A percentile compares a stretch with the other conserved stretches of the same genome.
These are phyloP conservation scores for Epinotia bilunana DNA, from an alignment of 2,888 invertebrate genomes.

Conservation along the genomic window DNA sequence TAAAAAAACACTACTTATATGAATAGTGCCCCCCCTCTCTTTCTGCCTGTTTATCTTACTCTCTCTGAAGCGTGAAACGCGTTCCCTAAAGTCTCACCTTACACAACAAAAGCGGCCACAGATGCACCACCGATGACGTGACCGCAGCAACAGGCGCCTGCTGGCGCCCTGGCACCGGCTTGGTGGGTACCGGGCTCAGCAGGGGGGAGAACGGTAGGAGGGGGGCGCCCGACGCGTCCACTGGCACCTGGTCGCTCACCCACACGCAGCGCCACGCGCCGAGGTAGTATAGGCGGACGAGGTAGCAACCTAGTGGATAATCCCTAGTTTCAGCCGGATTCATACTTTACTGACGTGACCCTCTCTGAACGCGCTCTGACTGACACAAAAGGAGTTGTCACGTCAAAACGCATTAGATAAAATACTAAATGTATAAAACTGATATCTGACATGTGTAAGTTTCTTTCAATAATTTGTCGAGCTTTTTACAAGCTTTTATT, in stretches of 20 bases:
- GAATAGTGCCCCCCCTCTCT: too few species aligned
- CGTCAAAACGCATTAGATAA: not conserved
- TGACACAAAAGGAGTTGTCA: too few species aligned
- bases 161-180: slow-evolving; percentile 47
- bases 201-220: slow-evolving; percentile 75
- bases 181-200: slow-evolving; percentile 52
- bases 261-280: slow-evolving; percentile 79
- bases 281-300: slow-evolving; percentile 73
- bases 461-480: too few species aligned
- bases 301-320: slow-evolving; percentile 69
- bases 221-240: slow-evolving; percentile 70
- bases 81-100: slow-evolving; percentile 70
- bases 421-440: too few species aligned
- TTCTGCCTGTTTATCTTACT: not conserved
- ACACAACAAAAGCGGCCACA: slow-evolving; percentile 76
- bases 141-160: slow-evolving; percentile 54
- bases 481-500: too few species aligned
- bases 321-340: not conserved
- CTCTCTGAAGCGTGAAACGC: not conserved
- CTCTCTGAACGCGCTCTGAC: too few species aligned
- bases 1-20: too few species aligned
- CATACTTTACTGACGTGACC: not conserved
- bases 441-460: too few species aligned
- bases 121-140: slow-evolving; percentile 58
- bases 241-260: slow-evolving; percentile 77